Conservation (phyloP, 2,113 vertebrate species). For the Entelurus aequoreus region DNA sequence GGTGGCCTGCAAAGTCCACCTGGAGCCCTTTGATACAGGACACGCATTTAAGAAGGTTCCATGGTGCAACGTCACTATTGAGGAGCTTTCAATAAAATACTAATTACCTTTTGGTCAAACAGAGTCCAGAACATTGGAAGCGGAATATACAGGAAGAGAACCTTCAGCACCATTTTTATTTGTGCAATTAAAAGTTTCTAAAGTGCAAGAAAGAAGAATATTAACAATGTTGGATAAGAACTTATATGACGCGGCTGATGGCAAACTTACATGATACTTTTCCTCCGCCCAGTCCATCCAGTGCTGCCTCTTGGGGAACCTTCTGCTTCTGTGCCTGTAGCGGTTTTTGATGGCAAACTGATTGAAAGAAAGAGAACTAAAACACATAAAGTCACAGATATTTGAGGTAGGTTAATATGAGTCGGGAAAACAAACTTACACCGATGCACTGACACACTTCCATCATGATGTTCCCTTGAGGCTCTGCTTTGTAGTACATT, state of each 20-base stretch:
- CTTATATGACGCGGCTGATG: not conserved
- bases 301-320: conserved; percentile 81
- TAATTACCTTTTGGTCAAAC: conserved; percentile 95
- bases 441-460: conserved; percentile 82
- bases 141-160: conserved; percentile 90
- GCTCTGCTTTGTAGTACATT: conserved; percentile 88
- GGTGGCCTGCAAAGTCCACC: conserved; percentile 94
- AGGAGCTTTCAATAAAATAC: conserved; percentile 59
- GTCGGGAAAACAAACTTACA: conserved; percentile 72
- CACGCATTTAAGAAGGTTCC: conserved; percentile 1
- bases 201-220: conserved; percentile 18
- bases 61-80: not conserved
- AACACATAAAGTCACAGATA: not conserved
- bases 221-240: not conserved
- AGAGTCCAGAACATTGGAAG: conserved; percentile 98
- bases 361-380: conserved; percentile 18
- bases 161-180: conserved; percentile 88
- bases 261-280: conserved; percentile 80
- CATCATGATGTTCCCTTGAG: conserved; percentile 85
- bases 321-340: conserved; percentile 77
- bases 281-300: conserved; percentile 97
- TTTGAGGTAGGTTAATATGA: not conserved
- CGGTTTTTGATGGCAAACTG: conserved; percentile 92
- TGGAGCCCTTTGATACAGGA: conserved; percentile 77
- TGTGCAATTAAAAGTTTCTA: conserved; percentile 89